phyloP scores from a whole-genome alignment of 2,888 invertebrate species.

The Parthenolecanium corni region DNA sequence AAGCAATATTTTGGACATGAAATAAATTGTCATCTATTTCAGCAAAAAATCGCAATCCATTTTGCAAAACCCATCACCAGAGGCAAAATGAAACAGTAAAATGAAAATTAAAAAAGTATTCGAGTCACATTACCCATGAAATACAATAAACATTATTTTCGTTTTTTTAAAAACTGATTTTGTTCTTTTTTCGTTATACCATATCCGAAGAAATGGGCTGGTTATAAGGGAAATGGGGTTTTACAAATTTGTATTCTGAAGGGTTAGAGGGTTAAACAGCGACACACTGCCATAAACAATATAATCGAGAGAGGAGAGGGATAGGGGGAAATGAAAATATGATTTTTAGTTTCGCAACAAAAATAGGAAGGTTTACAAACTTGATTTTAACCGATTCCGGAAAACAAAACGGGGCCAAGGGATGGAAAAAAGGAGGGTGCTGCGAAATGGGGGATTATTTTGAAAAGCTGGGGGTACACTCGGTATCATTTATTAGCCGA shows the following conservation, averaged over 20 bases:
- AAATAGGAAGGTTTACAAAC: slow-evolving; percentile 22
- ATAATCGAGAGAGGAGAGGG: slow-evolving; percentile 2
- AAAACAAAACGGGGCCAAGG: no score
- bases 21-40: background rate
- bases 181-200: background rate
- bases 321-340: no score
- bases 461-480: slow-evolving; percentile 2
- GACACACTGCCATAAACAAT: slow-evolving; percentile 22
- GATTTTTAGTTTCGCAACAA: slow-evolving; percentile 5
- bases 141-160: slow-evolving; percentile 22
- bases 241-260: slow-evolving; percentile 22
- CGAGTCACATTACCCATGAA: slow-evolving; percentile 24
- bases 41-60: background rate
- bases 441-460: background rate
- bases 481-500: slow-evolving; percentile 21
- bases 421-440: background rate
- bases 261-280: slow-evolving; percentile 25
- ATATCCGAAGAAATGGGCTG: background rate
- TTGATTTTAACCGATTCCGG: slow-evolving; percentile 21
- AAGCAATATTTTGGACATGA: no score
- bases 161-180: background rate
- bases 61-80: background rate
- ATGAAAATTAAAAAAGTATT: slow-evolving; percentile 16
- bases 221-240: background rate
- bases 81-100: background rate